Evolutionary conservation across 2,797 vertebrate species (phyloP).

Genomic region (Notamacropus eugenii): DNA sequence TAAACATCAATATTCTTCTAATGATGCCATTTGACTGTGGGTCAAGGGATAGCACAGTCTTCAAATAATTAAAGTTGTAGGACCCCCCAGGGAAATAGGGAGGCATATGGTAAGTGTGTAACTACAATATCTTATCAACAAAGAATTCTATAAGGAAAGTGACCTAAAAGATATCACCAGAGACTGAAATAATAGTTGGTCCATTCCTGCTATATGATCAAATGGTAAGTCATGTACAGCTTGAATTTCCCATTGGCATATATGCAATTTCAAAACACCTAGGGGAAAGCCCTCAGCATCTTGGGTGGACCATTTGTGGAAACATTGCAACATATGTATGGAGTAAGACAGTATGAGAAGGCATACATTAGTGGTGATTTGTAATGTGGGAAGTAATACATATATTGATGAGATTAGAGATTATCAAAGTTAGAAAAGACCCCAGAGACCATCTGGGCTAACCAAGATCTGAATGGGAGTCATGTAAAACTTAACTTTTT

Average conservation of each 20-base stretch:
- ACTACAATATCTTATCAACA: not conserved
- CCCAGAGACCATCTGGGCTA: not conserved
- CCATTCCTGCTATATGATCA: not conserved
- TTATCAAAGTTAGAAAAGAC: not conserved
- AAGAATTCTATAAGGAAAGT: not conserved
- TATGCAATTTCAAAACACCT: not conserved
- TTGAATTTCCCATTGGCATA: not conserved
- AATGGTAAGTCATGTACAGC: not conserved
- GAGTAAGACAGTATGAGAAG: not conserved
- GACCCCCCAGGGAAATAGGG: not conserved
- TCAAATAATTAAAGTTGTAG: not conserved
- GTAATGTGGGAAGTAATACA: not conserved
- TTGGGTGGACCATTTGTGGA: not conserved
- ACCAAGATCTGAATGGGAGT: not conserved
- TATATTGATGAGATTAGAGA: not conserved
- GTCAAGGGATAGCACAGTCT: not conserved
- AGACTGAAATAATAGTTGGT: not conserved
- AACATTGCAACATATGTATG: not conserved
- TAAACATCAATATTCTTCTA: not conserved
- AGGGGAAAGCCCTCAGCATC: not conserved
- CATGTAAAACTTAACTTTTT: not conserved
- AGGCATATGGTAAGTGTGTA: not conserved
- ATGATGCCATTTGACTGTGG: not conserved
- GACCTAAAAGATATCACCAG: not conserved
- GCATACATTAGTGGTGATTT: not conserved